Evolutionary conservation across 1,140 invertebrate species (phyloP).

Genomic region (Ceratina australensis): DNA sequence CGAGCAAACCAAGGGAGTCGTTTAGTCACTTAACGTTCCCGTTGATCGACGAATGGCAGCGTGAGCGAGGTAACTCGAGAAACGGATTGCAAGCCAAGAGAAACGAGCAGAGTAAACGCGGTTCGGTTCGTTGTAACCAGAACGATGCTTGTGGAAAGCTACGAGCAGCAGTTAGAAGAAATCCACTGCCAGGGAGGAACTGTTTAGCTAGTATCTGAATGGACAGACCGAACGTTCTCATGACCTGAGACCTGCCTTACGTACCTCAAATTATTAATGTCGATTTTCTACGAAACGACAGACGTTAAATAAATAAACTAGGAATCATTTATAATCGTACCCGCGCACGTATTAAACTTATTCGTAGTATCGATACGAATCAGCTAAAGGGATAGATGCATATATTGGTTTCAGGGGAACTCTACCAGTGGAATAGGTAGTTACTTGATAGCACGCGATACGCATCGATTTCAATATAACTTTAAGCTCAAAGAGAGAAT

Average conservation of each 20-base stretch:
- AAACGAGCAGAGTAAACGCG: conserved; percentile 13
- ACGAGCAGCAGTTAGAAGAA: not conserved
- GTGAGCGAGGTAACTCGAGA: conserved; percentile 1
- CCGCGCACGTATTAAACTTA: too few species aligned
- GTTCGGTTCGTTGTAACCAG: not conserved
- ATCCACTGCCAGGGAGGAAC: not conserved
- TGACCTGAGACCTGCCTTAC: too few species aligned
- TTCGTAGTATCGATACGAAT: not conserved
- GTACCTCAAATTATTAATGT: too few species aligned
- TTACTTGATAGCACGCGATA: not conserved
- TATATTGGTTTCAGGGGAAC: not conserved
- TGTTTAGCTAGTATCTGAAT: too few species aligned
- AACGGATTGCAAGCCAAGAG: conserved; percentile 18
- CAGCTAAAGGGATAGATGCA: not conserved
- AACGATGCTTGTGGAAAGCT: not conserved
- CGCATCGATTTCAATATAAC: not conserved
- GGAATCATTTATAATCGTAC: not conserved
- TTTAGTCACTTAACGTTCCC: conserved; percentile 31
- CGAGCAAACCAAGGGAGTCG: not conserved
- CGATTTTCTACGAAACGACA: too few species aligned
- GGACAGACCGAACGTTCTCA: too few species aligned
- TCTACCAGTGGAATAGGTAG: not conserved
- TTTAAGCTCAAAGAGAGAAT: not conserved
- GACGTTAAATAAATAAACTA: not conserved
- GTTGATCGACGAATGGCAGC: conserved; percentile 33